Evolutionary conservation across 92 coral and sea anemone species (phyloP), one percentile per base, ranked within the genome.

Genomic region (Zoanthus gigantus): DNA sequence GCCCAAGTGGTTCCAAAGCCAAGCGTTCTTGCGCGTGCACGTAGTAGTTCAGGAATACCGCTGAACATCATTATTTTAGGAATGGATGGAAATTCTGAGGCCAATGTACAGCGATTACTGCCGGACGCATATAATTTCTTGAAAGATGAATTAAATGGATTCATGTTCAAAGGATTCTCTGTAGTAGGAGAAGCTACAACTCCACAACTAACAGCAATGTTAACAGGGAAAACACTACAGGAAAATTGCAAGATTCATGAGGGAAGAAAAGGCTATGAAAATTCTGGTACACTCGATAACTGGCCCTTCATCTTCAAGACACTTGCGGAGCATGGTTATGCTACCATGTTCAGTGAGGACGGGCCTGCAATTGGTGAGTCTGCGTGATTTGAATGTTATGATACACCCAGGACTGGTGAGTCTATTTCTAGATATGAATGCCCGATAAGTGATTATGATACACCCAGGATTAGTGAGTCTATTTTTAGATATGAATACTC

Each of bases 281-380:
- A 86, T 58, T 89, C 90, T 30, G 78, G 90, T 8, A 71, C 90
- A 16, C 83, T 92, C 11, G 94, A 92, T 47, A 47, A 63, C 60
- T 92, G 94, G 94, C 94, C 94, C 4, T 92, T 91, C 87, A 92
- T 92, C 56, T 92, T 92, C 82, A 89, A 89, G 83, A 81, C 79
- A 6, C 75, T 88, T 63, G 89, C 82, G 57, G 83, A 86, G 46
- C 85, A 89, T 86, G 94, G 94, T 74, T 92, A 92, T 72, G 94
- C 88, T 31, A 92, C 94, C 30, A 69, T 89, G 88, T 92, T 85
- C 68, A 89, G 90, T 57, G 94, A 92, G 86, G 94, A 92, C 47
- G 94, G 89, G 46, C 84, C 88, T 1, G 9, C 4, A 1, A 88
- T 88, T 7, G 91, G 91, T 88, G 50, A 72, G 72, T 32, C 6